A percentile compares a stretch with the other conserved stretches of the same genome.
These are phyloP conservation scores for Abramis brama DNA, from an alignment of 2,113 vertebrate species.

Conservation along the genomic window DNA sequence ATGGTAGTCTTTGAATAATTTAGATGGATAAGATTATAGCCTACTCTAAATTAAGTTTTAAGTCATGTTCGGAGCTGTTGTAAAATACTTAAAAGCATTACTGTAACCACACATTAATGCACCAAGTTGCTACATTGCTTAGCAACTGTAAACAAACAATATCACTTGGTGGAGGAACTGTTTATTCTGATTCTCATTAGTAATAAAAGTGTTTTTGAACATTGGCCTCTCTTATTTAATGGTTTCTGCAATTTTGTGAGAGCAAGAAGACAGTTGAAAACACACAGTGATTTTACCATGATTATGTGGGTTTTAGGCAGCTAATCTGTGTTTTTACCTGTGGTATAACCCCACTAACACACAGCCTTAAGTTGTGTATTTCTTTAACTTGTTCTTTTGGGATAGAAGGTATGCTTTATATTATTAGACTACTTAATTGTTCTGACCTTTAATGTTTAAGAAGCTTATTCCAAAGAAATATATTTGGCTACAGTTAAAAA, in stretches of 20 bases:
- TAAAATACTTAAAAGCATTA: background rate
- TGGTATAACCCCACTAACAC: background rate
- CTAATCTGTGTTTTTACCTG: background rate
- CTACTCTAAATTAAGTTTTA: background rate
- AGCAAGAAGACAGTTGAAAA: background rate
- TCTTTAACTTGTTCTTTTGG: too few species aligned
- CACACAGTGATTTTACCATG: background rate
- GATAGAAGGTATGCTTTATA: too few species aligned
- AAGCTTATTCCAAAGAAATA: too few species aligned
- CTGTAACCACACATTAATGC: background rate
- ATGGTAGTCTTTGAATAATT: background rate
- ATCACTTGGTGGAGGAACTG: background rate
- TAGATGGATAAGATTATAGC: background rate
- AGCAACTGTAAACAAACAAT: background rate
- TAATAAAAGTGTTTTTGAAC: slow-evolving; percentile 9
- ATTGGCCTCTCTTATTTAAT: background rate
- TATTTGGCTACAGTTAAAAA: too few species aligned
- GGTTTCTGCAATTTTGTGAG: background rate
- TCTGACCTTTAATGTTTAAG: too few species aligned
- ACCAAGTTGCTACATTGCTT: background rate
- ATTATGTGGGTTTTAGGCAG: background rate
- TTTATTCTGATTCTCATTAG: slow-evolving; percentile 11
- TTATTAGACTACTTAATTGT: too few species aligned
- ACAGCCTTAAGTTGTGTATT: background rate
- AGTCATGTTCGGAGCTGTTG: background rate